Evolutionary conservation across 2,113 vertebrate species (phyloP).

Genomic region (Hirundichthys speculiger): DNA sequence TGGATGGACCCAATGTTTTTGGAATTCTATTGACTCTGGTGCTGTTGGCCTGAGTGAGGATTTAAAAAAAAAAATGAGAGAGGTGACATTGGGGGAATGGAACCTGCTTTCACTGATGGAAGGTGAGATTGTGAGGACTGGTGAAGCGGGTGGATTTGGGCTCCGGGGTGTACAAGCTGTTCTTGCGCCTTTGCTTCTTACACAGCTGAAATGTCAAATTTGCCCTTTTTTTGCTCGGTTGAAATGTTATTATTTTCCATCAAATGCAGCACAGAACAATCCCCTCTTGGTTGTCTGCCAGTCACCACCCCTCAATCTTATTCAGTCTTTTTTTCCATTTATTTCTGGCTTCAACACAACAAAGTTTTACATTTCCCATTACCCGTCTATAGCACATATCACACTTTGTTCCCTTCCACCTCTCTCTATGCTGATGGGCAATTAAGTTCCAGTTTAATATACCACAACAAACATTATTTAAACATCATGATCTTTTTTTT

Average conservation of each 20-base stretch:
- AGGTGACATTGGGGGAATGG: constrained; percentile 42
- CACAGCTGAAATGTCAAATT: constrained; percentile 60
- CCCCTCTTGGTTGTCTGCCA: constrained; percentile 32
- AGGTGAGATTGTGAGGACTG: constrained; percentile 46
- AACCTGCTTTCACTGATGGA: constrained; percentile 54
- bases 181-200: constrained; percentile 26
- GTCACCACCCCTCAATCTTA: constrained; percentile 35
- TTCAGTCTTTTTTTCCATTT: constrained; percentile 57
- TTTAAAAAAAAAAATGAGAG: constrained; percentile 29
- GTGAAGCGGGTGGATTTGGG: constrained; percentile 27
- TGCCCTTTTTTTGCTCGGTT: constrained; percentile 53
- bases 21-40: constrained; percentile 64
- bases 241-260: constrained; percentile 62
- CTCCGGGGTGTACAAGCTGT: constrained; percentile 47
- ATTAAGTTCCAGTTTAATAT: neutral
- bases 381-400: neutral
- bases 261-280: constrained; percentile 28
- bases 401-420: neutral
- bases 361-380: constrained; percentile 2
- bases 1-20: constrained; percentile 65
- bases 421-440: neutral
- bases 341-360: constrained; percentile 30
- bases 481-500: too few species aligned
- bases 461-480: neutral
- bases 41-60: constrained; percentile 43